Percentiles rank a stretch among this genome's conserved stretches.
Evolutionary conservation across 2,888 invertebrate genomes (phyloP).

Genomic region (Deroplatys truncata): DNA sequence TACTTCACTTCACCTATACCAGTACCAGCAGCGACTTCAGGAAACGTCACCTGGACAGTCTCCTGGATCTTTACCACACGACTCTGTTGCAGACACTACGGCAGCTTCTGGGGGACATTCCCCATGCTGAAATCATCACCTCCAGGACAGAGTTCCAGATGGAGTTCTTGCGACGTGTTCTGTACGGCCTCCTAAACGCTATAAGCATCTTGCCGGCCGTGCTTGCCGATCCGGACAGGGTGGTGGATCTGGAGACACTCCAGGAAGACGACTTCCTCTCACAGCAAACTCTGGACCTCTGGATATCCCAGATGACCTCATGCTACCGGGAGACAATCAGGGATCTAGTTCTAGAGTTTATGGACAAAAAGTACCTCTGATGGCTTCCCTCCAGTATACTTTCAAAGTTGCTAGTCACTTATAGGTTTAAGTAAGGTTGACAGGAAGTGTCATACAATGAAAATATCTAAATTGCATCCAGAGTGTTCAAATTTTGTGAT

Average conservation of each 20-base stretch:
- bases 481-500: too few species aligned
- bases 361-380: neutral
- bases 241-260: slow-evolving; percentile 15
- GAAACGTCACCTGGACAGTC: slow-evolving; percentile 31
- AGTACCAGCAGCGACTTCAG: slow-evolving; percentile 33
- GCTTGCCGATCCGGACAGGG: slow-evolving; percentile 10
- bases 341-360: slow-evolving; percentile 21
- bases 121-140: neutral
- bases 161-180: neutral
- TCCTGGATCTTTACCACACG: slow-evolving; percentile 35
- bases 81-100: slow-evolving; percentile 30
- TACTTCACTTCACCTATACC: slow-evolving; percentile 35
- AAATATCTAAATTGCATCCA: too few species aligned
- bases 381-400: too few species aligned
- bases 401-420: neutral
- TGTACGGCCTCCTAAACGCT: slow-evolving; percentile 25
- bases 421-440: neutral
- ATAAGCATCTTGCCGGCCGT: slow-evolving; percentile 26
- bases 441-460: too few species aligned
- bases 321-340: slow-evolving; percentile 12
- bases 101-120: slow-evolving; percentile 12
- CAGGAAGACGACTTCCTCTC: slow-evolving; percentile 21
- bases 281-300: slow-evolving; percentile 11
- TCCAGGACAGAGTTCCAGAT: slow-evolving; percentile 10
- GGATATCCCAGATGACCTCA: slow-evolving; percentile 19